These are phyloP conservation scores for Mobula birostris DNA, from an alignment of 2,113 vertebrate species.

Conservation along the genomic window DNA sequence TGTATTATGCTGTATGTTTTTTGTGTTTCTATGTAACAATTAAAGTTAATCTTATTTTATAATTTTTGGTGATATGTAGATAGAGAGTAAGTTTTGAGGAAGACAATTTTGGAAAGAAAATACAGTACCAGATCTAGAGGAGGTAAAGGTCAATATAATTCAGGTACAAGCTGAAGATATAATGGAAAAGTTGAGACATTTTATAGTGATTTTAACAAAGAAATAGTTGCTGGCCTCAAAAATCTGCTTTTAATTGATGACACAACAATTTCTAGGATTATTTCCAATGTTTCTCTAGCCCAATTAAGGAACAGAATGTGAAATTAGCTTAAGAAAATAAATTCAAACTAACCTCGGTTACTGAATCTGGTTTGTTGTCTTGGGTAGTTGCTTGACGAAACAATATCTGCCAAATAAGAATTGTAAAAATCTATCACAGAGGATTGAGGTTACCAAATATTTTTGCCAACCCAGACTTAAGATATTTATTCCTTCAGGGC, in stretches of 20 bases:
- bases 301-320: background rate
- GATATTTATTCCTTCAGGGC: too few relatives aligned
- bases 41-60: too few relatives aligned
- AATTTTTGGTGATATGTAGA: background rate
- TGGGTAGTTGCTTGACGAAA: background rate
- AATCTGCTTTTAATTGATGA: background rate
- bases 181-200: background rate
- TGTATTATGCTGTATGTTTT: too few relatives aligned
- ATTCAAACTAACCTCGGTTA: constrained; percentile 19
- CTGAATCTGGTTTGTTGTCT: background rate
- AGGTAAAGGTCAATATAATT: background rate
- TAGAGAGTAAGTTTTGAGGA: background rate
- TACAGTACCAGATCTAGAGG: background rate
- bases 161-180: background rate
- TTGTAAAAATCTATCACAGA: background rate
- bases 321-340: background rate
- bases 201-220: background rate
- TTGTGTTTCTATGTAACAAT: too few relatives aligned
- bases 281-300: background rate
- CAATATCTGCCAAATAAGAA: background rate
- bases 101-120: background rate
- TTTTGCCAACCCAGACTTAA: too few relatives aligned
- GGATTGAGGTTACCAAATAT: too few relatives aligned
- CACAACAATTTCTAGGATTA: background rate
- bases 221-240: background rate